Evolutionary conservation across 1,140 invertebrate genomes (phyloP), one percentile per base, ranked within the genome.

Genomic region (Atta texana): DNA sequence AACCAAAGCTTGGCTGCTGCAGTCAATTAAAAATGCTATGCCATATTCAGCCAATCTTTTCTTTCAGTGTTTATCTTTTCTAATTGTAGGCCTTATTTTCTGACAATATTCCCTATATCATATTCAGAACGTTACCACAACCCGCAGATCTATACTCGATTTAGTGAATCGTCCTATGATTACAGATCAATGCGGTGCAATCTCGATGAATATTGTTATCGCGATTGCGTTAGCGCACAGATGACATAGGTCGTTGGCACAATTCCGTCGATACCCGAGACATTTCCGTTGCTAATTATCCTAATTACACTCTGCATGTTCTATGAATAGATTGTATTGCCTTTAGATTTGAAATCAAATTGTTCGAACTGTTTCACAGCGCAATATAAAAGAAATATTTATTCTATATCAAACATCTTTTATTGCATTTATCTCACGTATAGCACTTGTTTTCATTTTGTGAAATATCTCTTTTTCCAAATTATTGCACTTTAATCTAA

Each of bases 201-300:
- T 44, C 51, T 5, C 51, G 64, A 57, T 81, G 51, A 81, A 81
- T 81, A 81, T 81, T 81, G 68, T 57, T 81, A 55, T 81, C 66
- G 5, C 51, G 66, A 71, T 81, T 57, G 34, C 31, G 71, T 81
- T 81, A 81, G 34, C 61, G 7, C 76, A 1, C 51, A 57, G 49
- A 12, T 69, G 64, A 81, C 28, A 49, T 34, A 39, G 63, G 51
- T 69, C 64, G 51, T 71, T 71, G 49, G 51, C 14, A 44, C 49
- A 18, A 71, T 81, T 71, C 64, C 64, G 34, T 69, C 66, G 34
- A 71, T 71, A 69, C 2, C n/a, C 31, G 21, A 69, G 71, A 81
- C 18, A 34, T 31, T 57, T 49, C 51, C 51, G 4, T 81, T 71
- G 28, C 21, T 81, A 81, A 81, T 81, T 81, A 81, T 57, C 78